These are phyloP conservation scores for Epizoanthus rinbou DNA, from an alignment of 92 coral and sea anemone genomes.

Conservation along the genomic window DNA sequence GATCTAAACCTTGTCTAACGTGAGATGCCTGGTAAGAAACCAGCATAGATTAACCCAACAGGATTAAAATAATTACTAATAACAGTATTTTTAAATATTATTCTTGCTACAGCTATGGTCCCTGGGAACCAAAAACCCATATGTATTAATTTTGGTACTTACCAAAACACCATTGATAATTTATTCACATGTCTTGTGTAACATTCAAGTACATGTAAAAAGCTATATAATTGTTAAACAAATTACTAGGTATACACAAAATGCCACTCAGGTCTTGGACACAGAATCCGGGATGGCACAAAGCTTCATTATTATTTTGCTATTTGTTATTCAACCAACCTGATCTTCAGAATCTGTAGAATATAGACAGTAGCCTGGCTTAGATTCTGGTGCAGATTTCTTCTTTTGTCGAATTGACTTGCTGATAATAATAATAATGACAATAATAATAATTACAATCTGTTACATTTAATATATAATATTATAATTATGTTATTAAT, in stretches of 20 bases:
- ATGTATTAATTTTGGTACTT: too few species aligned
- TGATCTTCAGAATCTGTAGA: constrained; percentile 97
- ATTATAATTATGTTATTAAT: background rate
- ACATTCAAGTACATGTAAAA: background rate
- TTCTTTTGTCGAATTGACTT: constrained; percentile 42
- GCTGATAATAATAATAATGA: background rate
- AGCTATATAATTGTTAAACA: background rate
- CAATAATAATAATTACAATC: background rate
- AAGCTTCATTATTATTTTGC: too few species aligned
- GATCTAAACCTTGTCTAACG: constrained; percentile 83
- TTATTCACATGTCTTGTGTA: too few species aligned
- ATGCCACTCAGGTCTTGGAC: background rate
- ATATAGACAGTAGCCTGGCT: constrained; percentile 83
- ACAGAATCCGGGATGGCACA: too few species aligned
- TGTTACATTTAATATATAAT: too few species aligned
- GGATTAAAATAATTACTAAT: too few species aligned
- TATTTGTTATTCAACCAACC: constrained; percentile 33
- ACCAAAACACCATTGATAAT: too few species aligned
- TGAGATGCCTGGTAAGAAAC: constrained; percentile 68
- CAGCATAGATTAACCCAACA: background rate
- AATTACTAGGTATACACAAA: background rate
- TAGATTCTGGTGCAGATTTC: constrained; percentile 63
- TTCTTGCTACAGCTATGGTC: too few species aligned
- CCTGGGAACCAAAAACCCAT: too few species aligned
- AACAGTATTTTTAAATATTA: too few species aligned